phyloP scores from a whole-genome alignment of 2,113 vertebrate genomes.

The Brevimyrus niger region DNA sequence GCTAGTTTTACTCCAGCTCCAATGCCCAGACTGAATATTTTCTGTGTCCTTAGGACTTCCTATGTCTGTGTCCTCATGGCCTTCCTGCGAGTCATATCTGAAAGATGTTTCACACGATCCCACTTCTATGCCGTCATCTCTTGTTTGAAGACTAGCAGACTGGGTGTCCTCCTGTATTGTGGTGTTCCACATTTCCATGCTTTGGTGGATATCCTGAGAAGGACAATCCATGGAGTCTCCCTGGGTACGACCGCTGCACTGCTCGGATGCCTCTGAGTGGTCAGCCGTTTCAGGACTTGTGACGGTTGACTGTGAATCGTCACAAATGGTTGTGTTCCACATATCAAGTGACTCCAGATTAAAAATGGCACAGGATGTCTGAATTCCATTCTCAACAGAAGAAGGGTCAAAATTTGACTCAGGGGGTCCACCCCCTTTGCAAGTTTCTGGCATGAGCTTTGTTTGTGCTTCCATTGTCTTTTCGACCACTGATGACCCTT shows the following conservation, averaged over 20 bases:
- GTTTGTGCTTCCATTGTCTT: slow-evolving; percentile 22
- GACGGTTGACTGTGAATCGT: slow-evolving; percentile 52
- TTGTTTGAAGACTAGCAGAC: slow-evolving; percentile 69
- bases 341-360: slow-evolving; percentile 52
- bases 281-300: slow-evolving; percentile 53
- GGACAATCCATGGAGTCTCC: slow-evolving; percentile 45
- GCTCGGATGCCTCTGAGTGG: slow-evolving; percentile 49
- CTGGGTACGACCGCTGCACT: slow-evolving; percentile 26
- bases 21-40: background rate
- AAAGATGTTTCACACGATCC: slow-evolving; percentile 41
- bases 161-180: slow-evolving; percentile 64
- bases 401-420: slow-evolving; percentile 52
- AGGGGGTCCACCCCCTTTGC: slow-evolving; percentile 43
- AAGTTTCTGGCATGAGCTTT: slow-evolving; percentile 53
- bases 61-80: slow-evolving; percentile 9
- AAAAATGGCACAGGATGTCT: slow-evolving; percentile 47
- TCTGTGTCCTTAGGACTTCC: background rate
- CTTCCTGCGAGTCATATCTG: background rate
- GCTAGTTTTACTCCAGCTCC: background rate
- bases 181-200: slow-evolving; percentile 65
- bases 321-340: slow-evolving; percentile 57
- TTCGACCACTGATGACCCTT: background rate
- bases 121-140: slow-evolving; percentile 42
- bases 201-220: slow-evolving; percentile 31
- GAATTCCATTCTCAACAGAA: slow-evolving; percentile 49